A percentile compares a stretch with the other conserved stretches of the same genome.
Conservation (phyloP, 2,888 invertebrate species). For the Idaea dimidiata region DNA sequence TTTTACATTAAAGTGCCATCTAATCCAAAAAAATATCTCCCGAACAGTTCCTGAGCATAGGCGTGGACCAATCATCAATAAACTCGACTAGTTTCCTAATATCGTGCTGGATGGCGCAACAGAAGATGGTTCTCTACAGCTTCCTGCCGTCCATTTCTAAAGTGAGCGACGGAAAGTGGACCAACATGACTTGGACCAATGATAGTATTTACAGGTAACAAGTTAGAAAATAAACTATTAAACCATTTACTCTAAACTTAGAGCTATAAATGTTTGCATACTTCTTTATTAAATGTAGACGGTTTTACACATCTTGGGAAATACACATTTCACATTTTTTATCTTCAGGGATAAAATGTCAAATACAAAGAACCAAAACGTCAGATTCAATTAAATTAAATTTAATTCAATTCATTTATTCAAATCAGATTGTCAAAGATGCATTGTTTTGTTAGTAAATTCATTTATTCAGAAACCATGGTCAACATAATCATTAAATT, state of each 20-base stretch:
- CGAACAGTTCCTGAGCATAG: constrained; percentile 80
- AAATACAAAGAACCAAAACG: too few relatives aligned
- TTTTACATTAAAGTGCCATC: too few relatives aligned
- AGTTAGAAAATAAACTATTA: not conserved
- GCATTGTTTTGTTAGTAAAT: not conserved
- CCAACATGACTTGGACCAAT: constrained; percentile 82
- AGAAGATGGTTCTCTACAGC: constrained; percentile 72
- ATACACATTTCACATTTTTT: too few relatives aligned
- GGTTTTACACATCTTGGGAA: not conserved
- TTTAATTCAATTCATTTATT: constrained; percentile 6
- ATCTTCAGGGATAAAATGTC: too few relatives aligned
- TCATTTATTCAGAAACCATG: too few relatives aligned
- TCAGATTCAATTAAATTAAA: not conserved
- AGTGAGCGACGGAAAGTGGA: constrained; percentile 76
- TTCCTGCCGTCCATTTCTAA: constrained; percentile 86
- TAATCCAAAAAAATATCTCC: not conserved
- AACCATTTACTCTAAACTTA: too few relatives aligned
- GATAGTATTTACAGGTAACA: constrained; percentile 72
- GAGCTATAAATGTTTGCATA: too few relatives aligned
- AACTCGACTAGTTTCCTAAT: constrained; percentile 83
- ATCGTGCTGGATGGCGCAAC: constrained; percentile 82
- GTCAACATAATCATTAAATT: too few relatives aligned
- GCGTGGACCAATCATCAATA: constrained; percentile 83
- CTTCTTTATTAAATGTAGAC: not conserved
- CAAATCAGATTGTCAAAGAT: too few relatives aligned